Conservation (phyloP, 2,113 vertebrate species). For the Leucopsar rothschildi region DNA sequence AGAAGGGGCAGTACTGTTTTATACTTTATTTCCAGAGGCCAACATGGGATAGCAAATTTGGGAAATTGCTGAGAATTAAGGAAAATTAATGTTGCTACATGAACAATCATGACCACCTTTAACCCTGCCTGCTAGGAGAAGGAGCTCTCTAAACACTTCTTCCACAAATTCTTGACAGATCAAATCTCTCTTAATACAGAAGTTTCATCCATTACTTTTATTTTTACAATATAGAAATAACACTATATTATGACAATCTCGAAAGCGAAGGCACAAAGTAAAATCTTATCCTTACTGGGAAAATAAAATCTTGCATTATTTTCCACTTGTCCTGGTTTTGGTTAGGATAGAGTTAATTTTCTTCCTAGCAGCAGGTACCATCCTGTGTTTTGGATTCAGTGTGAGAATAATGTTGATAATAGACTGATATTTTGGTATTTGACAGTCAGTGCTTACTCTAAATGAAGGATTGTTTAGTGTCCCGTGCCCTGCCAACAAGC, state of each 20-base stretch:
- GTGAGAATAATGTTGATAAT: background rate
- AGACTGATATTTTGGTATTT: background rate
- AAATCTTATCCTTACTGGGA: background rate
- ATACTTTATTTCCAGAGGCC: background rate
- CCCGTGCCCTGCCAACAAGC: background rate
- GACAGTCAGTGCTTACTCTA: background rate
- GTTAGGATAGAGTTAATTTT: background rate
- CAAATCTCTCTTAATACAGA: background rate
- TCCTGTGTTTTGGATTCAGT: background rate
- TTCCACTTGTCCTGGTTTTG: background rate
- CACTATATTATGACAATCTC: background rate
- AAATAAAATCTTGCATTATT: background rate
- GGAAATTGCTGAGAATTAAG: background rate
- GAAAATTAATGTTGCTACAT: background rate
- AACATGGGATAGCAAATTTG: background rate
- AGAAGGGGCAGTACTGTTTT: rapidly evolving
- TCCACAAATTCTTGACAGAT: background rate
- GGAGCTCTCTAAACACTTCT: background rate
- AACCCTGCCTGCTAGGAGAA: background rate
- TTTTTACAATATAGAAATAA: background rate
- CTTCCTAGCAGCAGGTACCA: background rate
- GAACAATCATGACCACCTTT: background rate
- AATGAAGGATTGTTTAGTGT: background rate
- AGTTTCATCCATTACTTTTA: background rate
- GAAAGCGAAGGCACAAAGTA: background rate